phyloP scores from a whole-genome alignment of 2,888 invertebrate species.

The Ennomos erosarius region DNA sequence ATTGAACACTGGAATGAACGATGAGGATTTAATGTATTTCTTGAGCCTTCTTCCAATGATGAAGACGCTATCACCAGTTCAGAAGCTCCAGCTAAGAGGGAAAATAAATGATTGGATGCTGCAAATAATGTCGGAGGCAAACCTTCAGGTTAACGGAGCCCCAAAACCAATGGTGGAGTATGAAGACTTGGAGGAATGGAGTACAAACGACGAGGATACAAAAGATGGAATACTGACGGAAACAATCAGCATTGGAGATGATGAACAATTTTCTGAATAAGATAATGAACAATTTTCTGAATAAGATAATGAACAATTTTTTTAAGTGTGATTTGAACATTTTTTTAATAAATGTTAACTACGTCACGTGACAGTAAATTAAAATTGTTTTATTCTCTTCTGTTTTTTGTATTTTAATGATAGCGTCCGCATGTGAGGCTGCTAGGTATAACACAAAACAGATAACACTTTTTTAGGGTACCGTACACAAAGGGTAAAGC shows the following conservation, averaged over 20 bases:
- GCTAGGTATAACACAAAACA: no score
- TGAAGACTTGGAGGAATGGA: not conserved
- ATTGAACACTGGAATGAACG: slow-evolving; percentile 2
- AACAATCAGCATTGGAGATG: slow-evolving; percentile 1
- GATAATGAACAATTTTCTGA: no score
- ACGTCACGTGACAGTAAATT: no score
- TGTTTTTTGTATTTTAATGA: no score
- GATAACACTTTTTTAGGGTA: no score
- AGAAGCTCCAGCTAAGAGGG: slow-evolving; percentile 48
- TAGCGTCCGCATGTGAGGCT: no score
- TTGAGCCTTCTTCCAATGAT: slow-evolving; percentile 48
- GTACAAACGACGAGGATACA: not conserved
- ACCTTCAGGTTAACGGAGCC: slow-evolving; percentile 13
- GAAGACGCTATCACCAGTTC: slow-evolving; percentile 43
- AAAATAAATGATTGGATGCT: slow-evolving; percentile 50
- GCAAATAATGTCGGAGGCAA: slow-evolving; percentile 28
- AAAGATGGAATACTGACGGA: slow-evolving; percentile 24
- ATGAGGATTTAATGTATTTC: slow-evolving; percentile 46
- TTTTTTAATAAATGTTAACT: no score
- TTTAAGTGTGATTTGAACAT: no score
- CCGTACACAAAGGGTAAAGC: no score
- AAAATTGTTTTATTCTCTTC: no score
- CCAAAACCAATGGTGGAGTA: not conserved
- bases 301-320: no score
- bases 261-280: not conserved